phyloP scores from a whole-genome alignment of 2,888 invertebrate genomes.

The Andrena praecox region DNA sequence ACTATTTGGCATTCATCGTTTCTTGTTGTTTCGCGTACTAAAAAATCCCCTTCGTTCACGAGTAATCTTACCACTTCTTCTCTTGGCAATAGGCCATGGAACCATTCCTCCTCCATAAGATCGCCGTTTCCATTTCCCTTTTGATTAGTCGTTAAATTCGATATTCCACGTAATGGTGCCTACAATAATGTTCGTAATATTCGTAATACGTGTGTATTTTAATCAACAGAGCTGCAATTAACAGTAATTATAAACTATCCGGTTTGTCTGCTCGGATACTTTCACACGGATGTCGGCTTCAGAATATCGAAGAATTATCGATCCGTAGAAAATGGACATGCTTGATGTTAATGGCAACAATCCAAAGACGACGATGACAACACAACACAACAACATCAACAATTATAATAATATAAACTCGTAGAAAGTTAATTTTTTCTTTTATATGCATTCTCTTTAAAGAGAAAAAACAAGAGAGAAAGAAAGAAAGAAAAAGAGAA shows the following conservation, averaged over 20 bases:
- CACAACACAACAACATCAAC: too few species aligned
- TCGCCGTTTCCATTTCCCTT: conserved; percentile 87
- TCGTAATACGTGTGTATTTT: not conserved
- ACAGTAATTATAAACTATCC: not conserved
- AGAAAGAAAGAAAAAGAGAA: not conserved
- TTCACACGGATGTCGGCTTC: conserved; percentile 21
- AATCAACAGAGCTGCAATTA: not conserved
- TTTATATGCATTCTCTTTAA: not conserved
- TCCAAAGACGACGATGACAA: not conserved
- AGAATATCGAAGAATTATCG: not conserved
- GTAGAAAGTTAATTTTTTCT: not conserved
- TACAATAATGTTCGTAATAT: conserved; percentile 49
- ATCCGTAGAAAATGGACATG: conserved; percentile 30
- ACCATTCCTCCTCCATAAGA: conserved; percentile 97
- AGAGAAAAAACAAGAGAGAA: not conserved
- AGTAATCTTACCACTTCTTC: conserved; percentile 97
- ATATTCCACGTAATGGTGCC: conserved; percentile 79
- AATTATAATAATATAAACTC: too few species aligned
- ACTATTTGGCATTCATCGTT: conserved; percentile 97
- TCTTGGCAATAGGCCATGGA: conserved; percentile 97
- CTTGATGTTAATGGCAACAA: conserved; percentile 27
- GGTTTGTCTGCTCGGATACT: not conserved
- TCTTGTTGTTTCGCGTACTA: conserved; percentile 96
- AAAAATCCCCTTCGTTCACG: conserved; percentile 96
- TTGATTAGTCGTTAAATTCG: conserved; percentile 75